phyloP scores from a whole-genome alignment of 2,888 invertebrate species.

The Arge pagana region DNA sequence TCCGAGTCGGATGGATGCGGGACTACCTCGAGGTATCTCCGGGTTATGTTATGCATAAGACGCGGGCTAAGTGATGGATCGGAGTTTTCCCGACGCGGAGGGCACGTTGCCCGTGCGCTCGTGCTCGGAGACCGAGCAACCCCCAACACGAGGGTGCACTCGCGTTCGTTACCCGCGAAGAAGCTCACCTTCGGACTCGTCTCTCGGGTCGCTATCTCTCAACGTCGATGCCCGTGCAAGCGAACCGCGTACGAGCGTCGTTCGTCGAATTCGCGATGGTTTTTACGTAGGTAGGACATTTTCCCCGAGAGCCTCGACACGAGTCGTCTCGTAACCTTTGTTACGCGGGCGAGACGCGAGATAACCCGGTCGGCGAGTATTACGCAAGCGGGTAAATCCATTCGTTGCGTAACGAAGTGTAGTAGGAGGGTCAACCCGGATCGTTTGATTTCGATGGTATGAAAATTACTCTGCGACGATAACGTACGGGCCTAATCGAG shows the following conservation, averaged over 20 bases:
- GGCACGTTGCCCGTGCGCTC: no score
- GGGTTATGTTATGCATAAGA: conserved; percentile 25
- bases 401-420: no score
- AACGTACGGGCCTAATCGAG: no score
- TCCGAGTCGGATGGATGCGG: background rate
- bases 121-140: conserved; percentile 35
- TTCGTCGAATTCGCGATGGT: background rate
- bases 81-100: conserved; percentile 35
- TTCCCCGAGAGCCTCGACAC: no score
- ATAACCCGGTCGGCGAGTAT: no score
- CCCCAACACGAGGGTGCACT: conserved; percentile 40
- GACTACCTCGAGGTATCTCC: conserved; percentile 6
- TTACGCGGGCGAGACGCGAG: no score
- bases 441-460: no score
- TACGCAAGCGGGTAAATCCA: no score
- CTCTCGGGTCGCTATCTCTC: conserved; percentile 2
- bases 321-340: no score
- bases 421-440: no score
- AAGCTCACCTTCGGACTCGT: conserved; percentile 28
- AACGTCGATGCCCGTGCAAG: background rate
- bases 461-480: no score
- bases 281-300: conserved; percentile 4
- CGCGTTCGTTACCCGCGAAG: conserved; percentile 35
- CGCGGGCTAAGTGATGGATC: conserved; percentile 31
- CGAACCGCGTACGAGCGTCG: background rate